These are phyloP conservation scores for Xerus inauris DNA, from an alignment of 2,113 vertebrate genomes.

Conservation along the genomic window DNA sequence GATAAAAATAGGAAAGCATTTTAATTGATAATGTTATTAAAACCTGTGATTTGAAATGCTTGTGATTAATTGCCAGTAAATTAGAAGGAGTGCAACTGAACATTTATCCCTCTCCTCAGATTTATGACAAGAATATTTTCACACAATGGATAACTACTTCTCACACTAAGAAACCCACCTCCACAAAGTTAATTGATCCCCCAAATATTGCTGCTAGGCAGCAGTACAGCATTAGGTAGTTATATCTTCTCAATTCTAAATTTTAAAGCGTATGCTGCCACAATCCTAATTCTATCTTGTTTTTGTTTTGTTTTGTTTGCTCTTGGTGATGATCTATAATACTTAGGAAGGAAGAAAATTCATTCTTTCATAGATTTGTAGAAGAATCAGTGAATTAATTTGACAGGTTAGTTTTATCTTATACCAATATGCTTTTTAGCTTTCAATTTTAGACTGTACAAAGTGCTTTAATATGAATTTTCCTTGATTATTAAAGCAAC, in stretches of 20 bases:
- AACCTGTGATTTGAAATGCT: not conserved
- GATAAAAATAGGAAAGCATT: not conserved
- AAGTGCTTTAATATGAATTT: not conserved
- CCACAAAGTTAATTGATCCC: not conserved
- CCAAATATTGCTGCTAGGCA: not conserved
- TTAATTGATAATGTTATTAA: not conserved
- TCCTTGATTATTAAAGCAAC: not conserved
- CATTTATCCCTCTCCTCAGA: not conserved
- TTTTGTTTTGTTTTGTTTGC: no score
- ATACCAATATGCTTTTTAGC: not conserved
- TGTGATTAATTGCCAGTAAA: not conserved
- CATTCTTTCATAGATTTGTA: not conserved
- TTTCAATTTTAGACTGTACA: conserved; percentile 11
- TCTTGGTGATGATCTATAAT: not conserved
- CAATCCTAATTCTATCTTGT: not conserved
- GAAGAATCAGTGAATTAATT: not conserved
- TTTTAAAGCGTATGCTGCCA: not conserved
- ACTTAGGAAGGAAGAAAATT: not conserved
- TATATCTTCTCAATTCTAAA: not conserved
- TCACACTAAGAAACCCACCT: not conserved
- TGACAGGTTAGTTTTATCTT: not conserved
- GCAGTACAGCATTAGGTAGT: not conserved
- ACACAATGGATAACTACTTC: not conserved
- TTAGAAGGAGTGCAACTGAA: not conserved
- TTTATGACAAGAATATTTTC: not conserved